Percentiles rank a stretch among this genome's conserved stretches.
phyloP scores from a whole-genome alignment of 2,797 vertebrate species.

The Dipus sagitta region DNA sequence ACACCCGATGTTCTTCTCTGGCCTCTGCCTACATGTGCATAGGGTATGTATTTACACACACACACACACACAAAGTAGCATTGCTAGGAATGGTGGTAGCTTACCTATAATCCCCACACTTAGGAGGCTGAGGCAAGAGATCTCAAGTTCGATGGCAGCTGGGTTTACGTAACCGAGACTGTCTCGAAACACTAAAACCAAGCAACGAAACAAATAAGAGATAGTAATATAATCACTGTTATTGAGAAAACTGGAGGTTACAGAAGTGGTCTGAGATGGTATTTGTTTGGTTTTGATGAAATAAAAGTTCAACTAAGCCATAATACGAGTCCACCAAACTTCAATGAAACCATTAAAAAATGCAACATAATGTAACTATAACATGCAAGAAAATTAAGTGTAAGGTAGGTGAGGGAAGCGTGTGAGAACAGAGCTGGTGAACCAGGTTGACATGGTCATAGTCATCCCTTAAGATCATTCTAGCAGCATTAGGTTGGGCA shows the following conservation, averaged over 20 bases:
- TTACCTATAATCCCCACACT: too few relatives aligned
- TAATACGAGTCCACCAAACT: background rate
- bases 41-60: too few relatives aligned
- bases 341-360: background rate
- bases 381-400: background rate
- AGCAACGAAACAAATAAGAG: background rate
- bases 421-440: background rate
- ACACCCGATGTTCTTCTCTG: background rate
- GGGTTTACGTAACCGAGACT: too few relatives aligned
- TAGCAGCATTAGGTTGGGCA: background rate
- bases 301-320: conserved; percentile 11
- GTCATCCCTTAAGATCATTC: background rate
- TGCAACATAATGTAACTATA: background rate
- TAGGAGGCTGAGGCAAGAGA: too few relatives aligned
- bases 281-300: conserved; percentile 35
- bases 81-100: too few relatives aligned
- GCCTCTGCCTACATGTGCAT: too few relatives aligned
- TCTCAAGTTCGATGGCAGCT: too few relatives aligned
- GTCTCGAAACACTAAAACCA: too few relatives aligned
- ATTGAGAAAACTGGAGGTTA: background rate
- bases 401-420: background rate
- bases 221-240: background rate
- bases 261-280: background rate
- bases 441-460: background rate
- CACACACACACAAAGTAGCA: background rate